phyloP scores from a whole-genome alignment of 2,797 vertebrate genomes.

The Todus mexicanus region DNA sequence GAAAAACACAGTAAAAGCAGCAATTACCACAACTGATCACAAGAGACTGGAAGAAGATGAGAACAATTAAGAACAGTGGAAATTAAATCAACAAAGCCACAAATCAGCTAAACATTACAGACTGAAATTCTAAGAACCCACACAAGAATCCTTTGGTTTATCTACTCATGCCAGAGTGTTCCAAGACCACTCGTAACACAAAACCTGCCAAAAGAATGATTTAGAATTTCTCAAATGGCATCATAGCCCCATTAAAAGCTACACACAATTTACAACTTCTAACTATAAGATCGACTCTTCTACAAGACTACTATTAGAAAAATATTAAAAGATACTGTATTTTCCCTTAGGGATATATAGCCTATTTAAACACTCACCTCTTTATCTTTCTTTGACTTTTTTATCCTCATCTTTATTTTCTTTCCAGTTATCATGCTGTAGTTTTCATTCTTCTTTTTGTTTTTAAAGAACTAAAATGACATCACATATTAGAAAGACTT shows the following conservation, averaged over 20 bases:
- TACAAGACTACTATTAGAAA: not conserved
- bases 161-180: not conserved
- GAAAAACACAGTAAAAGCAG: not conserved
- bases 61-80: not conserved
- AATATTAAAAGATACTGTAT: not conserved
- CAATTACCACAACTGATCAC: not conserved
- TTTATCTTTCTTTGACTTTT: constrained; percentile 93
- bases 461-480: constrained; percentile 84
- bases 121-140: not conserved
- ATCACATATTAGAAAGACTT: not conserved
- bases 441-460: constrained; percentile 86
- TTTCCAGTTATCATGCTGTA: constrained; percentile 96
- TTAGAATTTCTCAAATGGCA: not conserved
- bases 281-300: not conserved
- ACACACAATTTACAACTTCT: not conserved
- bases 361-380: constrained; percentile 75
- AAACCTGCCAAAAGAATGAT: not conserved
- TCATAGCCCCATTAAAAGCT: not conserved
- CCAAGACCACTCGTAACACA: not conserved
- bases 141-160: not conserved
- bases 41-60: not conserved
- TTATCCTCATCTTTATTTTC: constrained; percentile 96
- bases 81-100: not conserved
- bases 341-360: not conserved
- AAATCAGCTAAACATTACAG: not conserved